Base-by-base conservation (phyloP, 2,797 vertebrate genomes). In the Philypnodon macrostomus region DNA sequence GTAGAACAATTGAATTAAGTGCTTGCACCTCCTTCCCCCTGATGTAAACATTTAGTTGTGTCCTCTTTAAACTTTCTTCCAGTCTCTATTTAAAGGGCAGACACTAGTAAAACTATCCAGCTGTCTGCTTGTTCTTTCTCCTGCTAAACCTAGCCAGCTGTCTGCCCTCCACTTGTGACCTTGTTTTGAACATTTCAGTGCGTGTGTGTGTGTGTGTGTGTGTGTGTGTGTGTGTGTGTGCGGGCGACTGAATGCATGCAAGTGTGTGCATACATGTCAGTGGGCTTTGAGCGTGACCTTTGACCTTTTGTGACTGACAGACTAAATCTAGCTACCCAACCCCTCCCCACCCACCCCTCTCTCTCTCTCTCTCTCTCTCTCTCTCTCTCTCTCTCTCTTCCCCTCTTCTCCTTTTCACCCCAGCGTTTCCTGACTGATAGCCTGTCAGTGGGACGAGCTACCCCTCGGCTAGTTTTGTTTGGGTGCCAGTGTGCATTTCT, bases 381-480 rank as follows among this genome's bases (percentile, higher is more conserved):
- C 40, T 45, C 29, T 48, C 45, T 58, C 69, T 75, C 45, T 13
- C n/a, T n/a, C 55, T 58, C 50, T 44, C 40, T 45, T 32, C 48
- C 45, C 59, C 69, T 75, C 45, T 13, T 57, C 70, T 70, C 73
- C 57, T 60, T 70, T 71, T 73, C 75, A 70, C 63, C 58, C 70
- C 69, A 63, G 75, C 79, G 66, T 83, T 83, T 86, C 67, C 81
- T 84, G 77, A 86, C 84, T 77, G 83, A 84, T 84, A 79, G 73
- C 73, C 70, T 81, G 81, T 85, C 78, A 79, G 51, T 36, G 45
- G 65, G 72, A 82, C 69, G 69, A 53, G 65, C 38, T 58, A 15
- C 23, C 37, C 70, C 73, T 33, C 32, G 47, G 47, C 68, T 49
- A 35, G 47, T 21, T 47, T 67, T 49, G 60, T 54, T 50, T 37